A percentile compares a stretch with the other conserved stretches of the same genome.
Conservation (phyloP, 2,797 vertebrate species). For the Morelia viridis region DNA sequence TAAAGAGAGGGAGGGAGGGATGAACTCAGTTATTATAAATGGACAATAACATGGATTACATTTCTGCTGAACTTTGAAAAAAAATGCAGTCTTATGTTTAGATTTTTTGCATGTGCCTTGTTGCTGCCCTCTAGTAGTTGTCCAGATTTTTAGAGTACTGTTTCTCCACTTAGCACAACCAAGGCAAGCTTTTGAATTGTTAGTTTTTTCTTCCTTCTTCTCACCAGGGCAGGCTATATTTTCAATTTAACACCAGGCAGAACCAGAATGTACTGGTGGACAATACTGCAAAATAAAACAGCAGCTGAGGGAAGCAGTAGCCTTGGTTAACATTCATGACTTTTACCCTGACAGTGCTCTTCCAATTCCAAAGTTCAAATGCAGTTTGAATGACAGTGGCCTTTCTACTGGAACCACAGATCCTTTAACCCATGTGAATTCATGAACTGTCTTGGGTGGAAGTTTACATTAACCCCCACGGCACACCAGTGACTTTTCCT, state of each 20-base stretch:
- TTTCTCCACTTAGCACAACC: neutral
- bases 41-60: neutral
- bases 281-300: conserved; percentile 12
- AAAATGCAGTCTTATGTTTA: neutral
- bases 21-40: neutral
- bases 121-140: neutral
- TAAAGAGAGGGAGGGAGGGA: neutral
- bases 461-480: conserved; percentile 18
- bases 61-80: neutral
- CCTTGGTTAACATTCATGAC: conserved; percentile 19
- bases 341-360: conserved; percentile 5
- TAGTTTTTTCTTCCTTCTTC: neutral
- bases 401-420: conserved; percentile 25
- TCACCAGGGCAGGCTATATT: neutral
- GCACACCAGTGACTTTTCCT: neutral
- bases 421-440: conserved; percentile 32
- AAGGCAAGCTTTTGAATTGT: neutral
- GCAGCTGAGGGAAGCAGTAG: neutral
- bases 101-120: neutral
- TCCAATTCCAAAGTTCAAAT: conserved; percentile 27
- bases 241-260: conserved; percentile 4
- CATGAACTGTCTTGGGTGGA: conserved; percentile 7
- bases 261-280: conserved; percentile 14
- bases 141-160: neutral
- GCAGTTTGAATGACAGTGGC: conserved; percentile 22